phyloP scores from a whole-genome alignment of 2,888 invertebrate genomes.

The Platycnemis pennipes region DNA sequence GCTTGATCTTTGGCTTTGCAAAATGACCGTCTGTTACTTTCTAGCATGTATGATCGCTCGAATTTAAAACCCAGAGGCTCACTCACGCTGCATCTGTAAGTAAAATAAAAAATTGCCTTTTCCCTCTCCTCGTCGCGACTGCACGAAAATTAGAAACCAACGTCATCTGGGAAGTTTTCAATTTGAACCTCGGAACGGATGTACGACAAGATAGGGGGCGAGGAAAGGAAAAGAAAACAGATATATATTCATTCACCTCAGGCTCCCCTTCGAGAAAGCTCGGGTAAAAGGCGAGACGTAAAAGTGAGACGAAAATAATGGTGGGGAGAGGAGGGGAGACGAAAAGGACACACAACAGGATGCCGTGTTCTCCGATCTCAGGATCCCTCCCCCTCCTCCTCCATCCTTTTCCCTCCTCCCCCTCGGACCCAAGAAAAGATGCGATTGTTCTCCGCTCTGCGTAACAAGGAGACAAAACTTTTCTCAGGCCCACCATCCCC shows the following conservation, averaged over 20 bases:
- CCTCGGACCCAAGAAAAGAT: not conserved
- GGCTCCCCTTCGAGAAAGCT: not conserved
- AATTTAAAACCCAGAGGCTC: too few relatives aligned
- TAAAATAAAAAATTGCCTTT: not conserved
- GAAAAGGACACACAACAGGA: slow-evolving; percentile 27
- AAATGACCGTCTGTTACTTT: too few relatives aligned
- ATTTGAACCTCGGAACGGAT: not conserved
- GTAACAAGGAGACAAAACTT: slow-evolving; percentile 36
- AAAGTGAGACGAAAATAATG: not conserved
- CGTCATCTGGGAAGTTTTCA: not conserved
- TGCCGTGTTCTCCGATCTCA: not conserved
- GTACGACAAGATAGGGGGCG: not conserved
- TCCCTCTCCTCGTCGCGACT: not conserved
- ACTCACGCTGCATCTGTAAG: too few relatives aligned
- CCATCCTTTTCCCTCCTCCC: not conserved
- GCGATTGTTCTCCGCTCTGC: not conserved
- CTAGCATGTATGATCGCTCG: too few relatives aligned
- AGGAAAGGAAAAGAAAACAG: not conserved
- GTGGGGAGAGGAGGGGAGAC: not conserved
- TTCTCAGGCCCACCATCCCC: not conserved
- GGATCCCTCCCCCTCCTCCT: not conserved
- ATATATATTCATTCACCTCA: not conserved
- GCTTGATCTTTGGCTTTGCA: too few relatives aligned
- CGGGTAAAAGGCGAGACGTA: not conserved
- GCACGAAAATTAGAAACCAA: not conserved